A percentile compares a stretch with the other conserved stretches of the same genome.
phyloP scores from a whole-genome alignment of 2,888 invertebrate genomes.

The Belgica antarctica region DNA sequence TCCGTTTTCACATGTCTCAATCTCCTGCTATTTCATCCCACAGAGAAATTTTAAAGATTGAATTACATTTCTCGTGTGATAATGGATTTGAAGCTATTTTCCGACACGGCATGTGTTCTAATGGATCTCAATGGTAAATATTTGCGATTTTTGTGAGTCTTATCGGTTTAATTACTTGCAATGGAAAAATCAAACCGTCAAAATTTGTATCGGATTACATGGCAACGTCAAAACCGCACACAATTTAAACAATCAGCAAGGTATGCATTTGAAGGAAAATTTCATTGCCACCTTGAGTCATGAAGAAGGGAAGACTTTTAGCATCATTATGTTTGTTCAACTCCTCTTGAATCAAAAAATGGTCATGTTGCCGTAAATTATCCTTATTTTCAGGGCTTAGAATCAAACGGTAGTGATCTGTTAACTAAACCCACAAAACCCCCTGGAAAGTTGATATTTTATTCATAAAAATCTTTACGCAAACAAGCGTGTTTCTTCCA shows the following conservation, averaged over 20 bases:
- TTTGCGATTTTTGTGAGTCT: slow-evolving; percentile 20
- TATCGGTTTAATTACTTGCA: slow-evolving; percentile 31
- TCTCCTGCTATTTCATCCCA: slow-evolving; percentile 40
- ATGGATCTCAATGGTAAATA: slow-evolving; percentile 35
- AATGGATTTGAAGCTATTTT: slow-evolving; percentile 24
- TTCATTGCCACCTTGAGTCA: too few species aligned
- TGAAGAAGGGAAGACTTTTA: too few species aligned
- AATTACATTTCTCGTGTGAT: slow-evolving; percentile 28
- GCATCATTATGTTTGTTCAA: too few species aligned
- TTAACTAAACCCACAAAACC: slow-evolving; percentile 1
- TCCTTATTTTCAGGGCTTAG: too few species aligned
- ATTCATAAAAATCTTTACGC: slow-evolving; percentile 27
- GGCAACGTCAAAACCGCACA: slow-evolving; percentile 38
- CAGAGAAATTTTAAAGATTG: slow-evolving; percentile 31
- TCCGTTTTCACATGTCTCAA: slow-evolving; percentile 28
- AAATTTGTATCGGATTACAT: slow-evolving; percentile 18
- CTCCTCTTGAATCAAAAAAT: too few species aligned
- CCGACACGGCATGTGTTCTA: slow-evolving; percentile 8
- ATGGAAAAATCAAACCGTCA: background rate
- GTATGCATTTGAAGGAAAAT: too few species aligned
- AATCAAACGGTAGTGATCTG: too few species aligned
- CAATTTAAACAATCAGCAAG: slow-evolving; percentile 26
- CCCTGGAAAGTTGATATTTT: slow-evolving; percentile 21
- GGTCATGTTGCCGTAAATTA: background rate
- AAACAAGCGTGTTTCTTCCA: slow-evolving; percentile 21